Conservation (phyloP, 2,888 invertebrate species). For the Macrosoma leucophasiata region DNA sequence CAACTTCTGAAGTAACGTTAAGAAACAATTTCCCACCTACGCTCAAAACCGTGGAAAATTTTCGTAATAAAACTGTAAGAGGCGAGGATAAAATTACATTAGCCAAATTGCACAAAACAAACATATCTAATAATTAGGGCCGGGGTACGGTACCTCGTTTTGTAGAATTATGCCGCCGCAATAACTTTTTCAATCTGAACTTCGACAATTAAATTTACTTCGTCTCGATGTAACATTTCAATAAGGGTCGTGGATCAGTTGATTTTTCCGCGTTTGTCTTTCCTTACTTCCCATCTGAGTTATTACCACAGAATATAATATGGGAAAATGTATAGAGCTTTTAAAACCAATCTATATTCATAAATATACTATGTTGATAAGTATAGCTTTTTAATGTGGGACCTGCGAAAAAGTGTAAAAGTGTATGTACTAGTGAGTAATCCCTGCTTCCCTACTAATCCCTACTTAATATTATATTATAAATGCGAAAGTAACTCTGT, state of each 20-base stretch:
- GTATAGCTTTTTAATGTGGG: too few species aligned
- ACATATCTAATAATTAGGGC: conserved; percentile 65
- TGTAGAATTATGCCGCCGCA: conserved; percentile 60
- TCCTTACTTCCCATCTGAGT: conserved; percentile 22
- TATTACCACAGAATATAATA: conserved; percentile 13
- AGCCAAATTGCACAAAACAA: conserved; percentile 65
- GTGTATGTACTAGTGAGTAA: too few species aligned
- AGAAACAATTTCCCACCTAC: conserved; percentile 51
- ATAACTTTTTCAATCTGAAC: conserved; percentile 73
- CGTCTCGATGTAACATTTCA: conserved; percentile 63
- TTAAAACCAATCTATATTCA: too few species aligned
- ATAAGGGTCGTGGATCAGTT: conserved; percentile 51
- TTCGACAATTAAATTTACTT: conserved; percentile 71
- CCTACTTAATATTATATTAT: too few species aligned
- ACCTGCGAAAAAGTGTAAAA: too few species aligned
- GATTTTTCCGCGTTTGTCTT: conserved; percentile 31
- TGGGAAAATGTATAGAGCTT: too few species aligned
- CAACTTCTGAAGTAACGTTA: too few species aligned
- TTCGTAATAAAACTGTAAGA: conserved; percentile 45
- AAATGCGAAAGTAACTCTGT: too few species aligned
- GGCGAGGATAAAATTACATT: conserved; percentile 45
- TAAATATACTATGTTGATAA: too few species aligned
- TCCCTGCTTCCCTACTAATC: too few species aligned
- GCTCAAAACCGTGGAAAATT: conserved; percentile 48
- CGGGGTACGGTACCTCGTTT: conserved; percentile 46